Conservation (phyloP, 53 echinoderm and acorn worm species). For the Echinarachnius parma region DNA sequence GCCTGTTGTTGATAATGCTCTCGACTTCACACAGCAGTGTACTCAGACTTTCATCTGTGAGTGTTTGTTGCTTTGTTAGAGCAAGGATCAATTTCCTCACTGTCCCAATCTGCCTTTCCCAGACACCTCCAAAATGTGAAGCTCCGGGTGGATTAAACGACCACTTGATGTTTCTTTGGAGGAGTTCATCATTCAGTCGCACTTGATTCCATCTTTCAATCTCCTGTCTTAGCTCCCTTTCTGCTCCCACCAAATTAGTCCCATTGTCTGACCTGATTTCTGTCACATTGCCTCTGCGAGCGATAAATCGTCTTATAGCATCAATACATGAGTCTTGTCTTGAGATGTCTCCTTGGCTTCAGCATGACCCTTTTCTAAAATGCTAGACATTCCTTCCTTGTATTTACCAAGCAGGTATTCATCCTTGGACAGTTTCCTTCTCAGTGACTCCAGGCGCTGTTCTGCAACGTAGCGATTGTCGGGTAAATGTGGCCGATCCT, state of each 20-base stretch:
- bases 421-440: constrained; percentile 37
- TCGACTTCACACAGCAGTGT: constrained; percentile 59
- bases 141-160: constrained; percentile 44
- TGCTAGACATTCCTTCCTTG: not conserved
- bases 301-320: constrained; percentile 41
- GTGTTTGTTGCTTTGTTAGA: constrained; percentile 45
- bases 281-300: constrained; percentile 24
- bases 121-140: constrained; percentile 36
- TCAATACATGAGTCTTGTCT: constrained; percentile 28
- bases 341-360: constrained; percentile 7
- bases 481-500: constrained; percentile 16
- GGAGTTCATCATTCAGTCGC: constrained; percentile 4
- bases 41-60: constrained; percentile 44
- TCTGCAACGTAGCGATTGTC: constrained; percentile 50
- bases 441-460: constrained; percentile 35
- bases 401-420: not conserved
- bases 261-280: constrained; percentile 53
- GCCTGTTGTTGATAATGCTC: constrained; percentile 46
- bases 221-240: constrained; percentile 16
- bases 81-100: constrained; percentile 31
- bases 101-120: constrained; percentile 32
- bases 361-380: constrained; percentile 37
- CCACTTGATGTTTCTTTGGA: constrained; percentile 44
- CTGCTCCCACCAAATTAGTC: constrained; percentile 44
- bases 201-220: constrained; percentile 32